Base-by-base conservation (phyloP, 2,888 invertebrate species). In the Incurvaria masculella region DNA sequence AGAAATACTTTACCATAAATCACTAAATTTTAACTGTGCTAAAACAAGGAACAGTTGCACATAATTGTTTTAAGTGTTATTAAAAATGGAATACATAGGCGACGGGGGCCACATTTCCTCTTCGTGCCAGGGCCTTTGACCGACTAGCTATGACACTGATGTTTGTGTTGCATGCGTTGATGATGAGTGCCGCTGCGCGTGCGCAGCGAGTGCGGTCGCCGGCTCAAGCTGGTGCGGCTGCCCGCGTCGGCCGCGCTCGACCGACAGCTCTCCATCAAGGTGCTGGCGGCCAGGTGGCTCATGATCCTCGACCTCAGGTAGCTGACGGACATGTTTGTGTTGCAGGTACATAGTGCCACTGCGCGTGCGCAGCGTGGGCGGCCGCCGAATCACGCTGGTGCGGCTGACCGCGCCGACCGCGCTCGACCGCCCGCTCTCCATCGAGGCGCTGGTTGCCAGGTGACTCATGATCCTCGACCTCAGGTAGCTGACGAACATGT, bases 401-500 rank as follows among this genome's bases (percentile, higher is more conserved):
- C 61, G 69, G 1, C 58, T 78, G 0, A 76, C 78, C 21, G 75
- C 75, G 0, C 69, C 75, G 1, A 61, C 64, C 1, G 64, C 71
- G 0, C 52, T 63, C 45, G 66, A 69, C 48, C 59, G 66, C 19
- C 63, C 72, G 0, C 54, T 76, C 4, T 71, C 72, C 4, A 69
- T 74, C 1, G 68, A 62, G 44, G 73, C 78, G 0, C 50, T 78
- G 26, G 57, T 78, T 10, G 63, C 73, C 1, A 57, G 78, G 11
- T 78, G 78, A 76, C 65, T 78, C 0, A 78, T 78, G 78, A 68
- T 78, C 41, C 57, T 76, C 26, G 76, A 78, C 40, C 67, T 78
- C 46, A 69, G 76, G 78, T 76, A n/a, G n/a, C n/a, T n/a, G n/a
- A n/a, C n/a, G n/a, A n/a, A n/a, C n/a, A n/a, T n/a, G n/a, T n/a